Evolutionary conservation across 2,888 invertebrate genomes (phyloP).

Genomic region (Brachypalpus laphriformis): DNA sequence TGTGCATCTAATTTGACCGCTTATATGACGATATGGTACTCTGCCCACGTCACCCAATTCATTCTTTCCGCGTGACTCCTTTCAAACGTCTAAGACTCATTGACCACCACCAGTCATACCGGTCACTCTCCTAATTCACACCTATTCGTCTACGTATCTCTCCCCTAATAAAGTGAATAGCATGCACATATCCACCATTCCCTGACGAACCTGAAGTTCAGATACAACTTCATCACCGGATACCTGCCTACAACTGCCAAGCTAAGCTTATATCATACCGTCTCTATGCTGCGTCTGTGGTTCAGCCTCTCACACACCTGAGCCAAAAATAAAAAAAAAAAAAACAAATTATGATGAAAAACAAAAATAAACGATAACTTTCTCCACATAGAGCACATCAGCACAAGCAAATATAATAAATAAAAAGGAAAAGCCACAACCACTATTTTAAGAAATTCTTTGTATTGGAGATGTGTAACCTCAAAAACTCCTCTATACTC

Average conservation of each 20-base stretch:
- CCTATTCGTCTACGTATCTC: conserved; percentile 17
- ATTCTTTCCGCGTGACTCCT: conserved; percentile 79
- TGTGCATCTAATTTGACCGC: conserved; percentile 8
- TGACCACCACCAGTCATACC: conserved; percentile 54
- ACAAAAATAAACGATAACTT: conserved; percentile 70
- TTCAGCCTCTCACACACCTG: conserved; percentile 40
- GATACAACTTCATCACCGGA: conserved; percentile 39
- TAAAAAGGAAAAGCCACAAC: conserved; percentile 59
- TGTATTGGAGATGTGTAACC: conserved; percentile 43
- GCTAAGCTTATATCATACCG: conserved; percentile 25
- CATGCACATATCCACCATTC: not conserved
- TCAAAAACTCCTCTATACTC: conserved; percentile 26
- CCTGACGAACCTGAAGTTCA: conserved; percentile 36
- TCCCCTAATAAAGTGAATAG: not conserved
- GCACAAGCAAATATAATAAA: conserved; percentile 26
- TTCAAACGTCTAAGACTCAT: conserved; percentile 76
- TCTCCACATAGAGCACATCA: conserved; percentile 56
- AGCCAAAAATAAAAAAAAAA: conserved; percentile 1
- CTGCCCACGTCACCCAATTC: conserved; percentile 57
- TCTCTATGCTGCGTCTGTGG: not conserved
- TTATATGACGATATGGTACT: not conserved
- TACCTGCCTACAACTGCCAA: not conserved
- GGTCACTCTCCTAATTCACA: conserved; percentile 59
- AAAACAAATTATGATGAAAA: conserved; percentile 56
- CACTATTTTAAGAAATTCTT: conserved; percentile 5